These are phyloP conservation scores for Struthio camelus DNA, from an alignment of 2,113 vertebrate species.

Conservation along the genomic window DNA sequence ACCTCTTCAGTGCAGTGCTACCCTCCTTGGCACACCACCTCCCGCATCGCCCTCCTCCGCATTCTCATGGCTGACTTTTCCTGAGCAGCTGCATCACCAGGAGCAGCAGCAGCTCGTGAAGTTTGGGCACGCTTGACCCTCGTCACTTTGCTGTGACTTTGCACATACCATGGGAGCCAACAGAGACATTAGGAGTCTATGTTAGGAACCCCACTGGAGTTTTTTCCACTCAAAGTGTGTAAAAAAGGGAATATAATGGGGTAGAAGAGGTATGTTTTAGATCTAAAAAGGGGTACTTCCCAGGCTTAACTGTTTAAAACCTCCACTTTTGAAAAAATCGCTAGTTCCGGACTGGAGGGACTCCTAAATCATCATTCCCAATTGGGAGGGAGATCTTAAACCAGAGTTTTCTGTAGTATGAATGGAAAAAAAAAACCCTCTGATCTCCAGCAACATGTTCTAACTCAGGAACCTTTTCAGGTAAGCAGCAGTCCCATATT, in stretches of 20 bases:
- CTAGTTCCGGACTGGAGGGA: background rate
- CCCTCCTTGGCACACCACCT: background rate
- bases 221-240: background rate
- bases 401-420: background rate
- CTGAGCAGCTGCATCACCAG: background rate
- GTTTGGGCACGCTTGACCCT: background rate
- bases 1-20: background rate
- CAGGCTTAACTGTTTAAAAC: background rate
- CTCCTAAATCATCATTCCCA: background rate
- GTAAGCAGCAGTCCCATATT: background rate
- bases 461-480: background rate
- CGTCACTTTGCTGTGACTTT: background rate
- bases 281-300: background rate
- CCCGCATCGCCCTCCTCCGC: accelerated
- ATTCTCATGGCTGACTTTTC: background rate
- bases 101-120: background rate
- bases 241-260: background rate
- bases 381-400: background rate
- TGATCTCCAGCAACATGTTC: background rate
- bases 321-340: background rate
- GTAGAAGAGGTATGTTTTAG: background rate
- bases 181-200: background rate
- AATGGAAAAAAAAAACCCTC: background rate
- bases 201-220: background rate
- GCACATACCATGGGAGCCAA: background rate